Percentiles rank a stretch among this genome's conserved stretches.
These are phyloP conservation scores for Gadopsis marmoratus DNA, from an alignment of 2,797 vertebrate genomes.

Conservation along the genomic window DNA sequence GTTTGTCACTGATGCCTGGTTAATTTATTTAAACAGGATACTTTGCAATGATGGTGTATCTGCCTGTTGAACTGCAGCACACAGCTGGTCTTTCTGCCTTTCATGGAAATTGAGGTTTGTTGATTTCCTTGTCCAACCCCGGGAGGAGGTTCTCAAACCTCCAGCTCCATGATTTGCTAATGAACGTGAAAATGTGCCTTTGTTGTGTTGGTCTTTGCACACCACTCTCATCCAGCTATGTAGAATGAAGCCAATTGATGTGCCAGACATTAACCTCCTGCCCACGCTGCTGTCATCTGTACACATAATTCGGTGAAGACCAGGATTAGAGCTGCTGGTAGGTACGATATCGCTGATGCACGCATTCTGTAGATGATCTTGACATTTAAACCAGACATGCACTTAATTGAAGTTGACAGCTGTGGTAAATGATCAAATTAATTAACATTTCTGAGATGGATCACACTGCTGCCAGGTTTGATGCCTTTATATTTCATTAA, in stretches of 20 bases:
- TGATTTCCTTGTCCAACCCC: background rate
- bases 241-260: slow-evolving; percentile 24
- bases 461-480: slow-evolving; percentile 31
- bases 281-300: slow-evolving; percentile 33
- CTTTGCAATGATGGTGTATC: background rate
- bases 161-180: slow-evolving; percentile 51
- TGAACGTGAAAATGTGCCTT: slow-evolving; percentile 41
- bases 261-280: slow-evolving; percentile 30
- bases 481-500: slow-evolving; percentile 40
- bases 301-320: slow-evolving; percentile 43
- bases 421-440: slow-evolving; percentile 66
- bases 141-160: slow-evolving; percentile 24
- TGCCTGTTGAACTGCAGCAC: background rate
- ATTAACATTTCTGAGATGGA: slow-evolving; percentile 55
- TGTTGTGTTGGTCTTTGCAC: slow-evolving; percentile 4
- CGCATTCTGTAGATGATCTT: slow-evolving; percentile 55
- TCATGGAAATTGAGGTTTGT: background rate
- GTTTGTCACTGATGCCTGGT: background rate
- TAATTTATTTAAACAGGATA: background rate
- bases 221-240: slow-evolving; percentile 22
- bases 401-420: slow-evolving; percentile 51
- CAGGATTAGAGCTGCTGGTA: slow-evolving; percentile 39
- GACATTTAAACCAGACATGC: slow-evolving; percentile 73
- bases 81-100: background rate
- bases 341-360: slow-evolving; percentile 27